Base-by-base conservation (phyloP, 2,113 vertebrate genomes). In the Notarius quadriscutis region DNA sequence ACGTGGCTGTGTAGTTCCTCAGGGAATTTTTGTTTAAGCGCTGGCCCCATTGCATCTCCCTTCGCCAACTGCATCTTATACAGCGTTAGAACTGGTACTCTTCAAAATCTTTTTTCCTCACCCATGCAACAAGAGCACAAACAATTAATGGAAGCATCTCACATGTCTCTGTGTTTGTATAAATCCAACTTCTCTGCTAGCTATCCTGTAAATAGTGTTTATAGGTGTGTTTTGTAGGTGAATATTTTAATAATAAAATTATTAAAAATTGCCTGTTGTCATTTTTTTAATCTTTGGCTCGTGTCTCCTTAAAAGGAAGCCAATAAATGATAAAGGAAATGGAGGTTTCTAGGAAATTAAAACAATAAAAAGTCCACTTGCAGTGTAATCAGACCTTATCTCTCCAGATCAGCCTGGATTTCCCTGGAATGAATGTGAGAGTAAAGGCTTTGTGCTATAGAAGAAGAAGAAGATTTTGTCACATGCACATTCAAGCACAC, bases 161-260 rank as follows among this genome's bases (percentile, higher is more conserved):
- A 90, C 84, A 79, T 12, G 63, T 79, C 50, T 92, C 89, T 94
- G 91, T 92, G 63, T 88, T 90, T 94, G 91, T 92, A 80, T 88
- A 87, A 89, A 92, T 90, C 90, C 87, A 90, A 88, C 87, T 69
- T 94, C 87, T 87, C 87, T 93, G 93, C 92, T 92, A 88, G 91
- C 91, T 93, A 88, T 87, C 87, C 79, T 96, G 95, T 96, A 96
- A 91, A 95, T 95, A 96, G 92, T 95, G 95, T 96, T 94, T 93
- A 95, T 95, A 96, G 93, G 93, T 90, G 91, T 91, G 94, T 92
- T 95, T 96, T 95, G 94, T 95, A 95, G 94, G 93, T 96, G 93
- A 94, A 94, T 95, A 95, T 96, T 96, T 96, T 95, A 95, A 94
- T 96, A 95, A 95, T 95, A 95, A 96, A 96, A 95, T 91, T 84